Base-by-base conservation (phyloP, 2,797 vertebrate genomes). In the Sternarchorhynchus goeldii region DNA sequence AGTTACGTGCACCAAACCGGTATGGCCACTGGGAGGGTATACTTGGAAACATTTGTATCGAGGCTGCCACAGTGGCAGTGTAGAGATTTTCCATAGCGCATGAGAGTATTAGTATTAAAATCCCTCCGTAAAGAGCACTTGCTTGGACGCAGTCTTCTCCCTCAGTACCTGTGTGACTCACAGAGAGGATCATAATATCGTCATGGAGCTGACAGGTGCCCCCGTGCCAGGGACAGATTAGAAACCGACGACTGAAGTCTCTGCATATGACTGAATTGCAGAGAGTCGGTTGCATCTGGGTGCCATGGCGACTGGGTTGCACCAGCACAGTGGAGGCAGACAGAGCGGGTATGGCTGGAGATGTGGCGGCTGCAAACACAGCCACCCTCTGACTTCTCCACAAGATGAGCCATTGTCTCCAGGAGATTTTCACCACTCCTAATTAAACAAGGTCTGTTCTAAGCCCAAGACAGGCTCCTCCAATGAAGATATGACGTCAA, bases 161-260 rank as follows among this genome's bases (percentile, higher is more conserved):
- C 41, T 78, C 73, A 77, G 53, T 81, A 86, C 85, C 82, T 83
- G 78, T 76, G 71, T 84, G 78, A 81, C 64, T 79, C 78, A 77
- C 78, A 76, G 50, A 74, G 53, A 77, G 81, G 76, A 67, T 83
- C 82, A 75, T 75, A 75, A 76, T 83, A 78, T 83, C 76, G 57
- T 63, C 58, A 53, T 58, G 76, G 73, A 68, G 31, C 65, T 53
- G n/a, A 77, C 56, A 72, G 20, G 76, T 80, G 81, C 74, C 77
- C 69, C 58, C 3, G 64, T 70, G 70, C 65, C 75, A 88, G 76
- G 73, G 78, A 70, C 80, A 78, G 77, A 80, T 84, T 71, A 75
- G 62, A 83, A 83, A 82, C 36, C 29, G 70, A 66, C 62, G 83
- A 82, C 55, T n/a, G 36, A 84, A 79, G 78, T 85, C 70, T 85